phyloP scores from a whole-genome alignment of 2,113 vertebrate genomes.

The Hippocampus mohnikei region DNA sequence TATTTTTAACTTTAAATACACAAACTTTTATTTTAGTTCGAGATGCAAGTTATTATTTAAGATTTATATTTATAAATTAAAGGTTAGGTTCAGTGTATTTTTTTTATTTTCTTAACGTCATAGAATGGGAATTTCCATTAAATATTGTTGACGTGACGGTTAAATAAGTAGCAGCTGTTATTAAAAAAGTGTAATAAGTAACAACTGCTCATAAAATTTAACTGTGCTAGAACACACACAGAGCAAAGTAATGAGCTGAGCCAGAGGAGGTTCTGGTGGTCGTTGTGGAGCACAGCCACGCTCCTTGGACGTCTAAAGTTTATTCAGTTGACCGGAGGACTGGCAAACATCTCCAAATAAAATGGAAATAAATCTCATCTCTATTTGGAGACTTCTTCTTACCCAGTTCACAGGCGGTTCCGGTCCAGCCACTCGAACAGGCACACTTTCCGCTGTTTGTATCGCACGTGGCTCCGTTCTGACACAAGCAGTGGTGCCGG shows the following conservation, averaged over 20 bases:
- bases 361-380: neutral
- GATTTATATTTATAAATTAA: too few relatives aligned
- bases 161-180: neutral
- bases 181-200: neutral
- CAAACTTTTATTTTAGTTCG: too few relatives aligned
- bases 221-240: neutral
- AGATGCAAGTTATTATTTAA: too few relatives aligned
- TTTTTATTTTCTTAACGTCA: too few relatives aligned
- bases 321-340: neutral
- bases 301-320: neutral
- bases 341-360: slow-evolving; percentile 11
- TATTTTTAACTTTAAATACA: neutral
- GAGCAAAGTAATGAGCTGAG: neutral
- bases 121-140: neutral
- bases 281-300: neutral
- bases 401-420: slow-evolving; percentile 86
- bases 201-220: neutral
- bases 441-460: slow-evolving; percentile 72
- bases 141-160: neutral
- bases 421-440: slow-evolving; percentile 80
- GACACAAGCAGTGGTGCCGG: slow-evolving; percentile 81
- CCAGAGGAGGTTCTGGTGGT: neutral
- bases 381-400: slow-evolving; percentile 18
- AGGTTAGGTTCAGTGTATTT: too few relatives aligned
- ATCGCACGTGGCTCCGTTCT: slow-evolving; percentile 80